Evolutionary conservation across 2,113 vertebrate genomes (phyloP).

Genomic region (Ammodytes dubius): DNA sequence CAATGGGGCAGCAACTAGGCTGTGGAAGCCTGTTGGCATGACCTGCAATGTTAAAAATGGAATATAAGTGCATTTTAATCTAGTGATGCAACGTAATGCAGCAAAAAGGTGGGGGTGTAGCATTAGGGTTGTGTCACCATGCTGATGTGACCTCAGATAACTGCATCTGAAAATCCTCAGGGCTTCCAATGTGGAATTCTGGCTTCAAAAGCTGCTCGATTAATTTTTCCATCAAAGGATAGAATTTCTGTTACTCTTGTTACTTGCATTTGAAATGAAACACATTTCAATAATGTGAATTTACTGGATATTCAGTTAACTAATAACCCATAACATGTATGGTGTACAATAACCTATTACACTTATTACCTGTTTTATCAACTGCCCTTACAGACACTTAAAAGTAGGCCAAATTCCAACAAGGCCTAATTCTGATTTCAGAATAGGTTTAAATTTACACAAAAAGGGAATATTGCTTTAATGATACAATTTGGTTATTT

Average conservation of each 20-base stretch:
- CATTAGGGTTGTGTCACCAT: neutral
- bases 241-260: neutral
- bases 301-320: neutral
- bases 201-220: neutral
- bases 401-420: slow-evolving; percentile 1
- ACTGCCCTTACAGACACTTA: neutral
- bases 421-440: slow-evolving; percentile 1
- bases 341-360: neutral
- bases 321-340: neutral
- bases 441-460: neutral
- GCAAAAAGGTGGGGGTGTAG: neutral
- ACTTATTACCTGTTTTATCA: neutral
- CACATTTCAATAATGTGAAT: neutral
- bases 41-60: slow-evolving; percentile 2
- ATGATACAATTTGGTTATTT: neutral
- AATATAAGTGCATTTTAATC: slow-evolving; percentile 47
- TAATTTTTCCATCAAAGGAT: neutral
- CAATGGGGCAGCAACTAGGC: neutral
- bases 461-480: neutral
- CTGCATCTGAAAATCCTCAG: neutral
- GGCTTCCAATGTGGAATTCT: neutral
- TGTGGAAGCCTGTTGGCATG: neutral
- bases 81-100: neutral
- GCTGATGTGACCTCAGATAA: neutral
- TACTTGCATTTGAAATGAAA: neutral